A percentile compares a stretch with the other conserved stretches of the same genome.
Evolutionary conservation across 30 jellyfish, hydroid and myxozoan species (phyloP).

Genomic region (Nemopilema nomurai): DNA sequence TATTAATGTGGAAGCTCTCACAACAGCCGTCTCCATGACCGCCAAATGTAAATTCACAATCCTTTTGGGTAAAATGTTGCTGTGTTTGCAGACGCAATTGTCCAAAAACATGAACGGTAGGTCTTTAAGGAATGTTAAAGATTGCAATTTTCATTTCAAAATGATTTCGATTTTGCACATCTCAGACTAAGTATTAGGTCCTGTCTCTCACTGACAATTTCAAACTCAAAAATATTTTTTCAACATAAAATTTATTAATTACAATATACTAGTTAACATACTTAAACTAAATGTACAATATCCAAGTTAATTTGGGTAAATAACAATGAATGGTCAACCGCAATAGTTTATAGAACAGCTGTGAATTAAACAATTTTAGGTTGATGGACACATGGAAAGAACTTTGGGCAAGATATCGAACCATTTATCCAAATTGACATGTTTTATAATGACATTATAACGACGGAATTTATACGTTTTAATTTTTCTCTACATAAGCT

Average conservation of each 20-base stretch:
- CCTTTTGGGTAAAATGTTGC: too few relatives aligned
- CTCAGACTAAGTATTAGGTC: too few relatives aligned
- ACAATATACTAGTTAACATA: conserved; percentile 2
- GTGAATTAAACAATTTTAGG: not conserved
- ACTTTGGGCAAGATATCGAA: conserved; percentile 13
- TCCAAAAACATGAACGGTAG: not conserved
- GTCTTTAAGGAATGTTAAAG: not conserved
- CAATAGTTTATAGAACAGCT: not conserved
- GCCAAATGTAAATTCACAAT: not conserved
- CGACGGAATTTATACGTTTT: too few relatives aligned
- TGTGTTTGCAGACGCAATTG: not conserved
- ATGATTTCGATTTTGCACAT: too few relatives aligned
- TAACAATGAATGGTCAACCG: not conserved
- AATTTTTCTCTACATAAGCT: too few relatives aligned
- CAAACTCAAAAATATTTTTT: conserved; percentile 15
- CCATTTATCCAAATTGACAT: not conserved
- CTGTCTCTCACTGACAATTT: too few relatives aligned
- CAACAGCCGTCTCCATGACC: conserved; percentile 21
- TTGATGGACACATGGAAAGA: conserved; percentile 15
- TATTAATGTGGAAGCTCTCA: not conserved
- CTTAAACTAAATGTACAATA: not conserved
- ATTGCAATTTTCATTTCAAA: too few relatives aligned
- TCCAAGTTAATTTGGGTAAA: not conserved
- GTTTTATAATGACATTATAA: not conserved
- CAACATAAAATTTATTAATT: not conserved